Evolutionary conservation across 2,888 invertebrate species (phyloP).

Genomic region (Stenichneumon culpator): DNA sequence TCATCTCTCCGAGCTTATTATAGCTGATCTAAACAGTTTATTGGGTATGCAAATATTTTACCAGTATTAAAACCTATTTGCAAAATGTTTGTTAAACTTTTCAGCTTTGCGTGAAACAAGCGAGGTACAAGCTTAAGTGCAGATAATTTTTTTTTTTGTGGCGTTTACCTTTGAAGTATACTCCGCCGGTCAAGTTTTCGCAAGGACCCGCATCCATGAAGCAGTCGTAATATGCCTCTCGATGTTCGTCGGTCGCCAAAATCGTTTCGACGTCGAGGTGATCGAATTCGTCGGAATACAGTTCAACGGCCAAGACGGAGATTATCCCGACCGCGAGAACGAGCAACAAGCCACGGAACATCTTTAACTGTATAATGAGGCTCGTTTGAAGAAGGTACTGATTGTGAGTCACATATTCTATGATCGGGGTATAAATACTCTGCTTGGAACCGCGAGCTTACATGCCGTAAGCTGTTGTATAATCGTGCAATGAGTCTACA

Average conservation of each 20-base stretch:
- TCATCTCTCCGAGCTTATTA: no score
- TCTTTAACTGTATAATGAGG: slow-evolving; percentile 35
- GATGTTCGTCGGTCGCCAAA: slow-evolving; percentile 74
- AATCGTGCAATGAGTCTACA: slow-evolving; percentile 3
- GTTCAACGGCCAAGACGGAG: slow-evolving; percentile 66
- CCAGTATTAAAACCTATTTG: no score
- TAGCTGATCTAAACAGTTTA: no score
- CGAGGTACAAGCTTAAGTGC: neutral
- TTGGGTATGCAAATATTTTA: no score
- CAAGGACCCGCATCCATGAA: slow-evolving; percentile 75
- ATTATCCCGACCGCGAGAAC: slow-evolving; percentile 11
- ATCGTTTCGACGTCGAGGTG: slow-evolving; percentile 78
- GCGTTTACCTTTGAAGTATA: slow-evolving; percentile 75
- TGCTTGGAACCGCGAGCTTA: slow-evolving; percentile 4
- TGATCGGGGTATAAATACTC: slow-evolving; percentile 60
- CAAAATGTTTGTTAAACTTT: no score
- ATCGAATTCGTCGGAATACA: slow-evolving; percentile 78
- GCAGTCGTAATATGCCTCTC: slow-evolving; percentile 79
- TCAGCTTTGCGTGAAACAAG: no score
- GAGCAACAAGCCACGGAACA: slow-evolving; percentile 46
- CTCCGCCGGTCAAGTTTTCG: slow-evolving; percentile 72
- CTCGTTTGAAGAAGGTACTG: slow-evolving; percentile 11
- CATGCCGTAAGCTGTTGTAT: neutral
- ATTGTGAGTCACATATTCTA: slow-evolving; percentile 54
- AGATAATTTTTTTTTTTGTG: neutral